Evolutionary conservation across 2,113 vertebrate genomes (phyloP), one percentile per base, ranked within the genome.

Genomic region (Rhadina sibilatrix): DNA sequence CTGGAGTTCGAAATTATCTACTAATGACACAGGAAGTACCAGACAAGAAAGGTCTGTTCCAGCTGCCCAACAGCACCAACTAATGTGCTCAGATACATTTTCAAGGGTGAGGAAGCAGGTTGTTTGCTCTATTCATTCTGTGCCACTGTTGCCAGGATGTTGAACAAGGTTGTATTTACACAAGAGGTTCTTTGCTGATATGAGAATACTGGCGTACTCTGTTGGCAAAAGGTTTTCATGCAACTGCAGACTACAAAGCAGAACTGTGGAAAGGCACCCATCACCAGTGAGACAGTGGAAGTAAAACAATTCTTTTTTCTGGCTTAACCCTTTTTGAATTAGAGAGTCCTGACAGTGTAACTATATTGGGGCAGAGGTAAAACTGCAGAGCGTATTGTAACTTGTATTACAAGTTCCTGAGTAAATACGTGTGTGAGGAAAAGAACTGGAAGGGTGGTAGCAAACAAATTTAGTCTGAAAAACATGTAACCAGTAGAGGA

Each of bases 81-180:
- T 77, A 76, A 92, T 80, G 54, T 66, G 63, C 46, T 91, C 84
- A 86, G 71, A 77, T 88, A 59, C 33, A 59, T 93, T 95, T 94
- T 86, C 87, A 93, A 82, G 63, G 63, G 30, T 83, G 82, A 96
- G 79, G 76, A 96, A 93, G 85, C 85, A 92, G 64, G 59, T 64
- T 91, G 68, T 93, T 96, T 92, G 60, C 24, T 90, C 78, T 95
- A 77, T 85, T 95, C 68, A 86, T 80, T 80, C 71, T 70, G 54
- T 90, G 90, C 79, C 88, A 95, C 78, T 46, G 71, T 85, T 94
- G 75, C 89, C 89, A 96, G 96, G 90, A 90, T 92, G 78, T 94
- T 70, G 85, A 90, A 66, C 42, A 83, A 74, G 52, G 68, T 81
- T 88, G 17, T 96, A 74, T 95, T 95, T 94, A 59, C 91, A 44